These are phyloP conservation scores for Prinia subflava DNA, from an alignment of 2,113 vertebrate genomes.

Conservation along the genomic window DNA sequence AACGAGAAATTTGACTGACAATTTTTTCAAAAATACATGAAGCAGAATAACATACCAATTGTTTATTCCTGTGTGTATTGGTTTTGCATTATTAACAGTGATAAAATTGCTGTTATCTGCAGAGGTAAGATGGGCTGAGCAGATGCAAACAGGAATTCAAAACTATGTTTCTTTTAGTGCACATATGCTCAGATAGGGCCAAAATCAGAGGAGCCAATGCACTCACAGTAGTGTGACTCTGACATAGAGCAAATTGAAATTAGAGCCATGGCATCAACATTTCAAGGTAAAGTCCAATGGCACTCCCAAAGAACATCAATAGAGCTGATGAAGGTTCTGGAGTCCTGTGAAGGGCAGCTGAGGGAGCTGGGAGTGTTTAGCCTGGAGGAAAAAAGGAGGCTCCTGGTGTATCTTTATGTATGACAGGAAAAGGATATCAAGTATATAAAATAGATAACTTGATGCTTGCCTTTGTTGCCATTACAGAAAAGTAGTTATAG, in stretches of 20 bases:
- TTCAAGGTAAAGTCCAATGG: not conserved
- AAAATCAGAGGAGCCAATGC: not conserved
- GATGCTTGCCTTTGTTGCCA: not conserved
- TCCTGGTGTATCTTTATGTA: not conserved
- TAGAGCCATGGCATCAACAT: not conserved
- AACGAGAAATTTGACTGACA: not conserved
- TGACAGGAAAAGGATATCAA: not conserved
- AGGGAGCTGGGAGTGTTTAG: not conserved
- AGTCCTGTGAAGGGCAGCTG: rapidly evolving
- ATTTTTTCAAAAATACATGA: not conserved
- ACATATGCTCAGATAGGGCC: not conserved
- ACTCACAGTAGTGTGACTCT: not conserved
- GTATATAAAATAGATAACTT: not conserved
- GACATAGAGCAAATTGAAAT: not conserved
- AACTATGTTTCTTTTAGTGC: not conserved
- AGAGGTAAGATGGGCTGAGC: not conserved
- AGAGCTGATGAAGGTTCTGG: not conserved
- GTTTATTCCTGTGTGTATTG: not conserved
- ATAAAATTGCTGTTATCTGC: not conserved
- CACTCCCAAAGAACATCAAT: not conserved
- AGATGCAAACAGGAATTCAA: not conserved
- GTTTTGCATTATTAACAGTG: not conserved
- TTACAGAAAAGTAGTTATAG: not conserved
- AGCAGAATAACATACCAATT: not conserved
- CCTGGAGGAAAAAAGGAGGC: not conserved